A percentile compares a stretch with the other conserved stretches of the same genome.
These are phyloP conservation scores for Mesorhabditis belari DNA, from an alignment of 2,888 invertebrate species.

Conservation along the genomic window DNA sequence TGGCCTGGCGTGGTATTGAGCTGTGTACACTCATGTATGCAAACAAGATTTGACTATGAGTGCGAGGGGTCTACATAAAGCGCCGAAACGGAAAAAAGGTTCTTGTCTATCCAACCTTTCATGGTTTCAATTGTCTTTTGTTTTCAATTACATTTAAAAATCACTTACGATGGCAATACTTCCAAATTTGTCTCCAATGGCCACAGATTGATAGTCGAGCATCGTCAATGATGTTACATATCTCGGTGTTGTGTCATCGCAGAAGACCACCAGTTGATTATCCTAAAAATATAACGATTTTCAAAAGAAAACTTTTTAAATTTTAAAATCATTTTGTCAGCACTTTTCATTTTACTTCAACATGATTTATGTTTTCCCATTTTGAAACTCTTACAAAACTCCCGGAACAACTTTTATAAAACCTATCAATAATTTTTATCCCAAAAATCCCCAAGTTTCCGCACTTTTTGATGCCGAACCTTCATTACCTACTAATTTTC, in stretches of 20 bases:
- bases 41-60: not conserved
- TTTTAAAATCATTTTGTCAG: not conserved
- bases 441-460: not conserved
- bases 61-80: no score
- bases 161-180: constrained; percentile 78
- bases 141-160: not conserved
- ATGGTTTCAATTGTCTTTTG: no score
- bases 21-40: no score
- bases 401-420: not conserved
- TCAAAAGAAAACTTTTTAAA: not conserved
- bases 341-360: not conserved
- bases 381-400: not conserved
- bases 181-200: constrained; percentile 94
- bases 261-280: constrained; percentile 94
- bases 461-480: no score
- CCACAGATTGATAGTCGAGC: constrained; percentile 91
- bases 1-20: no score
- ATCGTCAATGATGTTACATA: constrained; percentile 88
- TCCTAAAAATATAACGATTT: constrained; percentile 60
- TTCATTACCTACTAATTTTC: no score
- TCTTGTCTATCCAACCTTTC: no score
- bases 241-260: constrained; percentile 92
- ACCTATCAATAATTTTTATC: not conserved
- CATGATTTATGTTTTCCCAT: not conserved
- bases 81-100: no score